Percentiles rank a stretch among this genome's conserved stretches.
These are phyloP conservation scores for Eupithecia dodoneata DNA, from an alignment of 2,888 invertebrate species.

Conservation along the genomic window DNA sequence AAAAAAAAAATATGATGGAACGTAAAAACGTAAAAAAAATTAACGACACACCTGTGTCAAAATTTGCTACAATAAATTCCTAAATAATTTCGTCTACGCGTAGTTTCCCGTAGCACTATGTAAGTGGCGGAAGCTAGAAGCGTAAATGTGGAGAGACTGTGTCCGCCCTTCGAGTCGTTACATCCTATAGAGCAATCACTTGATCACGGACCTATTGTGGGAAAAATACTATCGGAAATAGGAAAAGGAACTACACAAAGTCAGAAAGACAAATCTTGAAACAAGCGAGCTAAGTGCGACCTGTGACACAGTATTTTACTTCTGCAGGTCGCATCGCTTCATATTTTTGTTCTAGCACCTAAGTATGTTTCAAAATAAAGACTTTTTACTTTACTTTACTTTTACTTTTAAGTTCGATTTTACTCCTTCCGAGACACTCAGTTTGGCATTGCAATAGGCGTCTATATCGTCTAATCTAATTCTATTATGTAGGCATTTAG, in stretches of 20 bases:
- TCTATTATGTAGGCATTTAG: too few relatives aligned
- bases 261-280: not conserved
- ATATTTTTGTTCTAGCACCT: too few relatives aligned
- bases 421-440: not conserved
- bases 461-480: too few relatives aligned
- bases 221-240: not conserved
- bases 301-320: too few relatives aligned
- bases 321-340: too few relatives aligned
- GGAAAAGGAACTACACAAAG: not conserved
- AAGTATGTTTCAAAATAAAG: too few relatives aligned
- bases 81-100: not conserved
- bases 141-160: constrained; percentile 23
- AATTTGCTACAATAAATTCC: not conserved
- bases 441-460: not conserved
- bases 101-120: constrained; percentile 17
- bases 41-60: not conserved
- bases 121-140: constrained; percentile 24
- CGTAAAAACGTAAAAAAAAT: not conserved
- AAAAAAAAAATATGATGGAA: not conserved
- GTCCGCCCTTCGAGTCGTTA: constrained; percentile 29
- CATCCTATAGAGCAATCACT: constrained; percentile 33
- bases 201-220: constrained; percentile 27
- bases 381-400: too few relatives aligned
- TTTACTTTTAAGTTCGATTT: too few relatives aligned
- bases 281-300: not conserved